phyloP scores from a whole-genome alignment of 2,888 invertebrate genomes.

The Tridacna crocea region DNA sequence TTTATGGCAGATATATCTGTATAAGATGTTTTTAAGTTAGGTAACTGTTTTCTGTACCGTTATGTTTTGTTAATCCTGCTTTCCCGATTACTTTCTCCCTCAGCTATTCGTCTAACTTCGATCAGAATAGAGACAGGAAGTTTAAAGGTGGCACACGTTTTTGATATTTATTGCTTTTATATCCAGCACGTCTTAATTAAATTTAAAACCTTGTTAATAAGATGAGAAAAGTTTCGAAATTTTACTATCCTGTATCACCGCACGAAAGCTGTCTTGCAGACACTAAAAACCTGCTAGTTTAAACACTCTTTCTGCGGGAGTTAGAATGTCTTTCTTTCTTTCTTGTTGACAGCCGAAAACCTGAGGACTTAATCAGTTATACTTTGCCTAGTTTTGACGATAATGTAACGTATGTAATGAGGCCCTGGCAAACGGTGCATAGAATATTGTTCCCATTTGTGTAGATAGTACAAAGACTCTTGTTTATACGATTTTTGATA shows the following conservation, averaged over 20 bases:
- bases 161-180: too few species aligned
- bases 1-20: too few species aligned
- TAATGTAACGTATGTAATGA: not conserved
- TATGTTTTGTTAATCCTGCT: too few species aligned
- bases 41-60: too few species aligned
- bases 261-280: constrained; percentile 12
- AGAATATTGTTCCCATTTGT: not conserved
- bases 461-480: too few species aligned
- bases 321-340: not conserved
- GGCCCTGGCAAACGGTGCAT: not conserved
- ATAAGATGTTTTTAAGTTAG: too few species aligned
- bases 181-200: too few species aligned
- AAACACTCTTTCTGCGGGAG: constrained; percentile 28
- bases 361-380: not conserved
- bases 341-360: not conserved
- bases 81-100: too few species aligned
- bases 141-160: too few species aligned
- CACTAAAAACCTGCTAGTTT: not conserved
- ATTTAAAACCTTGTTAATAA: constrained; percentile 1
- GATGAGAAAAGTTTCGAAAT: constrained; percentile 7
- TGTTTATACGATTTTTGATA: too few species aligned
- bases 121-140: too few species aligned
- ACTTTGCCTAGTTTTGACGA: not conserved
- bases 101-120: too few species aligned
- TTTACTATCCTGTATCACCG: not conserved